phyloP scores from a whole-genome alignment of 2,113 vertebrate genomes.

The Apaloderma vittatum region DNA sequence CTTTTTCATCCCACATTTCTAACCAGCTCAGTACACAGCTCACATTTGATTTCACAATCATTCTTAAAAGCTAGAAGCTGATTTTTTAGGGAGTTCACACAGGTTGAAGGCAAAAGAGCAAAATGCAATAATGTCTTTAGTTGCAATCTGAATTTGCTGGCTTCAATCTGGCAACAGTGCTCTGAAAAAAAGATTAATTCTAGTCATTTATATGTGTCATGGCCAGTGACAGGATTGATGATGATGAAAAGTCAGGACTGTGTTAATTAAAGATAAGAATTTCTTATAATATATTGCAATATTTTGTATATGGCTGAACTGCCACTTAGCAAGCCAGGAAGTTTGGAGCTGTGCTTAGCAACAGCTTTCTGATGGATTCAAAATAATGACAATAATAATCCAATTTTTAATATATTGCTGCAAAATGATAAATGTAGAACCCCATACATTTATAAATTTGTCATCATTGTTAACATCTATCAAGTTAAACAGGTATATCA shows the following conservation, averaged over 20 bases:
- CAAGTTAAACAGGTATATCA: conserved; percentile 17
- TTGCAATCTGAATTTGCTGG: conserved; percentile 12
- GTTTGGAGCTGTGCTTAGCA: neutral
- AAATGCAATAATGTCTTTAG: neutral
- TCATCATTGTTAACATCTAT: conserved; percentile 10
- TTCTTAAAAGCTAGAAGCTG: neutral
- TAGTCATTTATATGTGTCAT: neutral
- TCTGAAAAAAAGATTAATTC: neutral
- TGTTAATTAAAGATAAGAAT: conserved; percentile 41
- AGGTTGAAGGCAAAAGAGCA: neutral
- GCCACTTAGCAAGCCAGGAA: neutral
- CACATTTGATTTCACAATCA: neutral
- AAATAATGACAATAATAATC: conserved; percentile 18
- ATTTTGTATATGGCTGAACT: conserved; percentile 27
- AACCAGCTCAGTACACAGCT: neutral
- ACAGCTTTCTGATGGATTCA: conserved; percentile 9
- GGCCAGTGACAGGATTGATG: neutral
- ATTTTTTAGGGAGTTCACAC: neutral
- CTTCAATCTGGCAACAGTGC: neutral
- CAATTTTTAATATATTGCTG: conserved; percentile 1
- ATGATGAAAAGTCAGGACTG: neutral
- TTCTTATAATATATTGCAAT: conserved; percentile 11
- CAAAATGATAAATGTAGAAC: conserved; percentile 10
- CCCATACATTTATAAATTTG: conserved; percentile 15
- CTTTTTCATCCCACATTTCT: neutral